Base-by-base conservation (phyloP, 1,140 invertebrate species). In the Drosophila chauvacae region DNA sequence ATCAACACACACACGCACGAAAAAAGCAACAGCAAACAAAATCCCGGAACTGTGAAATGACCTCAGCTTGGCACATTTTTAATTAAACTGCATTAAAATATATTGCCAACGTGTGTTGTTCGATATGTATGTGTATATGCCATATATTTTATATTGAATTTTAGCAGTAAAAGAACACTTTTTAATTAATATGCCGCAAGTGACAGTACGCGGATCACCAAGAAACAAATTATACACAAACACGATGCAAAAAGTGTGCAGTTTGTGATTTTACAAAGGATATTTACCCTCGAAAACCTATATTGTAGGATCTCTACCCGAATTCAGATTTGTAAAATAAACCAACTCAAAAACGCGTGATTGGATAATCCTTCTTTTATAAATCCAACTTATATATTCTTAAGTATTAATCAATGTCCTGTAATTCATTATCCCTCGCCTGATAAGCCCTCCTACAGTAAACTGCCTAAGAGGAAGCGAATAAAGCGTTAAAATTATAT, bases 51-150 rank as follows among this genome's bases (percentile, higher is more conserved):
- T 50, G 53, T 60, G 70, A 77, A 78, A 75, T 70, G 74, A 72
- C 68, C 62, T 71, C 74, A 71, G 66, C 68, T 69, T 77, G 73
- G 57, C 63, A 74, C 69, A 76, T 77, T 84, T 84, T 84, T 85
- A 83, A 85, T 84, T 84, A 85, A 84, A 84, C 70, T 85, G 61
- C 62, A 84, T 81, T 81, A 81, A 81, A 84, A 77, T 82, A 74
- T 59, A 81, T 64, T 56, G 64, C 50, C 16, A 61, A 57, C 48
- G 42, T 57, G 45, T 28, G 48, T 77, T 55, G 37, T 77, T 55
- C 58, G 42, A 55, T 62, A 76, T 26, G 55, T 16, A 13, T 7
- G 75, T 20, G 42, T 14, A 39, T 14, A 57, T 77, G 23, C 39
- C 55, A 68, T 57, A 47, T 66, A 73, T 50, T 64, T 70, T 47